phyloP scores from a whole-genome alignment of 2,797 vertebrate species.

The Takifugu ocellatus region DNA sequence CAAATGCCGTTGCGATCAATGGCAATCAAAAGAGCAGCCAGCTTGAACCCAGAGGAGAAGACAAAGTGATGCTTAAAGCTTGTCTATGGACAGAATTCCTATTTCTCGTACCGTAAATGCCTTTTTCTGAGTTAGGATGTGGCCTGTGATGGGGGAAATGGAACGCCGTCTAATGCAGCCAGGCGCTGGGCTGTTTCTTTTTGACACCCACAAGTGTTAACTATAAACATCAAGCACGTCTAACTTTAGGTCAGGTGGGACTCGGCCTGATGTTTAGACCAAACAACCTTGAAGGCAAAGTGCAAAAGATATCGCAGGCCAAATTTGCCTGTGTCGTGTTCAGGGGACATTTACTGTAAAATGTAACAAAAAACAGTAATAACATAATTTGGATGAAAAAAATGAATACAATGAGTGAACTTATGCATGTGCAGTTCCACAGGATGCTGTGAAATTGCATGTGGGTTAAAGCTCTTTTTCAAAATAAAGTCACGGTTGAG shows the following conservation, averaged over 20 bases:
- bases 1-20: no score
- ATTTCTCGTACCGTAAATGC: no score
- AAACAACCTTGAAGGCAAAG: slow-evolving; percentile 43
- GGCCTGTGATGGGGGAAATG: slow-evolving; percentile 6
- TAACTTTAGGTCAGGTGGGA: slow-evolving; percentile 42
- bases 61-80: slow-evolving; percentile 34
- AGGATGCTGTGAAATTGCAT: slow-evolving; percentile 42
- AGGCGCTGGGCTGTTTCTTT: slow-evolving; percentile 31
- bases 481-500: slow-evolving; percentile 33
- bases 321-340: slow-evolving; percentile 25
- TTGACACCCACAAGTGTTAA: slow-evolving; percentile 40
- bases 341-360: slow-evolving; percentile 34
- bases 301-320: slow-evolving; percentile 18
- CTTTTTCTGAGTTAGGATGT: slow-evolving; percentile 17
- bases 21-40: no score
- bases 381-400: neutral
- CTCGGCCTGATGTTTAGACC: slow-evolving; percentile 44
- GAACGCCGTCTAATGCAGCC: slow-evolving; percentile 27
- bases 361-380: slow-evolving; percentile 20
- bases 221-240: slow-evolving; percentile 36
- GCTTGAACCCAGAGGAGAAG: no score
- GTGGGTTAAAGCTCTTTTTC: slow-evolving; percentile 32
- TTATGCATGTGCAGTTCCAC: slow-evolving; percentile 19
- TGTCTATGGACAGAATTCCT: no score
- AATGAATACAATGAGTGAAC: slow-evolving; percentile 6